phyloP scores from a whole-genome alignment of 2,797 vertebrate species.

The Leucoraja ocellata region DNA sequence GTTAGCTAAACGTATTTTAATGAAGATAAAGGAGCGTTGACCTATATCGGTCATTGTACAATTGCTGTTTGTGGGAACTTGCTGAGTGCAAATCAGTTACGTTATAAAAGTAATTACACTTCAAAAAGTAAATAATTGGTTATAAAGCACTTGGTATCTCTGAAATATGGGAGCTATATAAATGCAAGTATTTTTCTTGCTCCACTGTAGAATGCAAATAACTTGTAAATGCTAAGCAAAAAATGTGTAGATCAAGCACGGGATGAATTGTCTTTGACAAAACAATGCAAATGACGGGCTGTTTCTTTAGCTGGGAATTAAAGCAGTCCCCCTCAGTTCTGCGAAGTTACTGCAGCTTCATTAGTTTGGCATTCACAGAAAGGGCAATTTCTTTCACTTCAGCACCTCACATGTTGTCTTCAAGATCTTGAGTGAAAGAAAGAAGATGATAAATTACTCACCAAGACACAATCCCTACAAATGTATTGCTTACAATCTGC shows the following conservation, averaged over 20 bases:
- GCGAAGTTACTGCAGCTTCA: not conserved
- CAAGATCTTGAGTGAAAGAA: not conserved
- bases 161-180: no score
- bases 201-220: not conserved
- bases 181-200: not conserved
- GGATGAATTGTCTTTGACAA: not conserved
- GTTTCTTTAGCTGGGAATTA: not conserved
- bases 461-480: not conserved
- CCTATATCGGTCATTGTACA: not conserved
- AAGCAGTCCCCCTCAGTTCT: not conserved
- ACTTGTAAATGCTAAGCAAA: not conserved
- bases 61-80: not conserved
- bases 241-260: not conserved
- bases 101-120: not conserved
- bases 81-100: not conserved
- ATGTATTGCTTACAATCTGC: not conserved
- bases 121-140: not conserved
- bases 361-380: not conserved
- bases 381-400: not conserved
- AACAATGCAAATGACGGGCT: not conserved
- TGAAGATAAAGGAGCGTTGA: not conserved
- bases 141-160: not conserved
- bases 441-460: conserved; percentile 9
- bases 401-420: not conserved
- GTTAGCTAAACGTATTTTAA: not conserved